A percentile compares a stretch with the other conserved stretches of the same genome.
Evolutionary conservation across 2,888 invertebrate species (phyloP).

Genomic region (Lithophane leautieri): DNA sequence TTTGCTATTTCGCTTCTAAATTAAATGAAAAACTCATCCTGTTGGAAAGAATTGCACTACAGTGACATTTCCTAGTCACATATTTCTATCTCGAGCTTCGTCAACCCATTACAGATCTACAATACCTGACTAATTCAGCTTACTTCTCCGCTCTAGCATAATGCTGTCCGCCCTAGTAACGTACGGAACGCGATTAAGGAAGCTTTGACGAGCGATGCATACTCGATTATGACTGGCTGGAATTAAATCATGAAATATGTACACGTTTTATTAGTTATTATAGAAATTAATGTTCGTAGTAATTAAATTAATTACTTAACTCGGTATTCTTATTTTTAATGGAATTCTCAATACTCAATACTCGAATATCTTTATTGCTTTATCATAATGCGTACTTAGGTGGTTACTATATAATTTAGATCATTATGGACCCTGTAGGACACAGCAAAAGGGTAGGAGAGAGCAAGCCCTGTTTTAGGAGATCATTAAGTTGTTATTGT

Average conservation of each 20-base stretch:
- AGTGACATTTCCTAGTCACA: slow-evolving; percentile 11
- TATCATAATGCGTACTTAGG: too few relatives aligned
- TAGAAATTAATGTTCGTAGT: slow-evolving; percentile 14
- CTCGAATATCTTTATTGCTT: too few relatives aligned
- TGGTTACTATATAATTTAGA: too few relatives aligned
- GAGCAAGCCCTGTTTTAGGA: too few relatives aligned
- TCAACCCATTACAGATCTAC: slow-evolving; percentile 1
- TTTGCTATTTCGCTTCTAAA: background rate
- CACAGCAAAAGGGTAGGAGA: too few relatives aligned
- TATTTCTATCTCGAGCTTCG: background rate
- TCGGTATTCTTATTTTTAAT: slow-evolving; percentile 7
- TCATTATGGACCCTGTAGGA: too few relatives aligned
- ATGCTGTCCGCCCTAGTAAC: slow-evolving; percentile 45
- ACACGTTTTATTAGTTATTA: slow-evolving; percentile 49
- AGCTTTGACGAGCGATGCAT: slow-evolving; percentile 74
- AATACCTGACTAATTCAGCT: slow-evolving; percentile 23
- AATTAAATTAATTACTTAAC: slow-evolving; percentile 2
- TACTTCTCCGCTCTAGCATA: slow-evolving; percentile 49
- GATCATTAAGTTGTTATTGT: too few relatives aligned
- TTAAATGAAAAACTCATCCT: background rate
- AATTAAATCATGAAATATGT: slow-evolving; percentile 54
- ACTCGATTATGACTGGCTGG: slow-evolving; percentile 69
- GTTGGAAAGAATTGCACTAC: background rate
- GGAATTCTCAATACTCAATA: too few relatives aligned
- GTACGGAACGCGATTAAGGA: slow-evolving; percentile 74